Evolutionary conservation across 2,797 vertebrate species (phyloP).

Genomic region (Rhynchonycteris naso): DNA sequence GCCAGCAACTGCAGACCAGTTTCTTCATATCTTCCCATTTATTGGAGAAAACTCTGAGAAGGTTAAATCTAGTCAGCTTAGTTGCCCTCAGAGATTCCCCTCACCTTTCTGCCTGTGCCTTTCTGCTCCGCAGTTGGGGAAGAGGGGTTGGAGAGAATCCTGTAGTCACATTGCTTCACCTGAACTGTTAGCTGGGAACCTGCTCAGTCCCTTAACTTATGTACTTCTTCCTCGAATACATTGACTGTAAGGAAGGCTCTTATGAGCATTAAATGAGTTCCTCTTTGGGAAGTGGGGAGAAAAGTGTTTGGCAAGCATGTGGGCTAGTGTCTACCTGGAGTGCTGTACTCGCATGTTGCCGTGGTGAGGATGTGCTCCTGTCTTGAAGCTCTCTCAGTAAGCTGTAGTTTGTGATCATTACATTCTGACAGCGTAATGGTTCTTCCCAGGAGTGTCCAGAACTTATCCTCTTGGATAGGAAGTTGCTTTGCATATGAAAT

Average conservation of each 20-base stretch:
- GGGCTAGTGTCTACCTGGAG: background rate
- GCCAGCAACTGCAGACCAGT: background rate
- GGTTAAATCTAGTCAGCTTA: background rate
- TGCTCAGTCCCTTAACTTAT: background rate
- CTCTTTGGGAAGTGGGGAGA: background rate
- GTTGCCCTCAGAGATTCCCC: background rate
- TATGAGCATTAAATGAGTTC: background rate
- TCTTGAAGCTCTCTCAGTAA: background rate
- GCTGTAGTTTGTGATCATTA: background rate
- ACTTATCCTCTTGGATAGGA: background rate
- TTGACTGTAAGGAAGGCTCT: background rate
- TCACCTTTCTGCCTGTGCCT: background rate
- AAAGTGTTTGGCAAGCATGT: background rate
- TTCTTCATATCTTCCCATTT: background rate
- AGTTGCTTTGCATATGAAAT: background rate
- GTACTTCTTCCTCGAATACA: background rate
- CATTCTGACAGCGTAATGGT: background rate
- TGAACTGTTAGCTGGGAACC: background rate
- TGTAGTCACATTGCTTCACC: background rate
- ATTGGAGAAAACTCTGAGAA: background rate
- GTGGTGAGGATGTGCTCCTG: background rate
- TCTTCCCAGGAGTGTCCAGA: background rate
- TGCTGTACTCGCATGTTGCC: background rate
- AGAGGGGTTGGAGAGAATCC: background rate
- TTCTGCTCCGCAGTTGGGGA: background rate